Base-by-base conservation (phyloP, 2,797 vertebrate species). In the Siniperca scherzeri region DNA sequence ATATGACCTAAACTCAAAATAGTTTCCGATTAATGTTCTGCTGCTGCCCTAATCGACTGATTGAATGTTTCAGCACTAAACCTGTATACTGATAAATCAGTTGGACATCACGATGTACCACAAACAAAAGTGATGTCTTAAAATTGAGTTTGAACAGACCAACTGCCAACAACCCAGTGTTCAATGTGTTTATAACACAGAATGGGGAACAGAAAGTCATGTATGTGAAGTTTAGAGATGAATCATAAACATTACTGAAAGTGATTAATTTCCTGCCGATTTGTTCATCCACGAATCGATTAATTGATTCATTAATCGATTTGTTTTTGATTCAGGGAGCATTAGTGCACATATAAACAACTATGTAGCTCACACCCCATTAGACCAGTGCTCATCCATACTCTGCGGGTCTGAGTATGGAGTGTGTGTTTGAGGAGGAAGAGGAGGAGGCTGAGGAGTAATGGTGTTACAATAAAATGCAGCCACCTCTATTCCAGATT, bases 401-500 rank as follows among this genome's bases (percentile, higher is more conserved):
- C 66, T 81, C 25, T 55, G 76, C 53, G 62, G 33, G 55, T 62
- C 60, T 40, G 14, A 17, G 75, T 40, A 60, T 56, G 78, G 14
- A 17, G 75, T 40, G 64, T 56, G 78, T 61, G 72, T 78, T 53
- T 60, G 56, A 50, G 80, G 73, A 80, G 78, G 86, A 83, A 12
- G 69, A 77, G 38, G 33, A 71, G 0, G n/a, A 27, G 53, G 78
- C 88, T 57, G 57, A 88, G 65, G 84, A 64, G 70, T 61, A 82
- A 86, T 78, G 87, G 81, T 85, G 86, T 86, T 82, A 85, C 80
- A 89, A 87, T 86, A 83, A 88, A 93, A 90, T 64, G 67, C 76
- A 76, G 66, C 80, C 90, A 86, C 83, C 81, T 88, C 84, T 77
- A 53, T 80, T 86, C 82, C 88, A 93, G 92, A 93, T 94, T 90